Base-by-base conservation (phyloP, 2,888 invertebrate species). In the Taenaris catops region DNA sequence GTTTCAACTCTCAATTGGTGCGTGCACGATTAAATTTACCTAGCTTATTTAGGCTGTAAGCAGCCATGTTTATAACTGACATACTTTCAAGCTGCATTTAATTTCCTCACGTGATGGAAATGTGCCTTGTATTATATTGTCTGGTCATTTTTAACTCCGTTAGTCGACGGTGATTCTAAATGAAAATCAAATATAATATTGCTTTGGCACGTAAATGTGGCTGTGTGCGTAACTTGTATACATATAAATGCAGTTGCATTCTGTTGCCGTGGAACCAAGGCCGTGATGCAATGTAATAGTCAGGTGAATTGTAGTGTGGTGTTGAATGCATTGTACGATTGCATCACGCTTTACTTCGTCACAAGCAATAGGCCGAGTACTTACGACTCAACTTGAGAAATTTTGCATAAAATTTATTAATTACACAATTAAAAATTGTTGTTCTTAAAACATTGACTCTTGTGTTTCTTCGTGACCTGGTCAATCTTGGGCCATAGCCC, bases 251-350 rank as follows among this genome's bases (percentile, higher is more conserved):
- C 63, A 56, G 52, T 64, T 72, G 78, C 78, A 75, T 63, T 68
- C 63, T 60, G 70, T 69, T 70, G 65, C 80, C 66, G 69, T 65
- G 72, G 59, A 58, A 56, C 72, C 79, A 80, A 81, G 81, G 81
- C 67, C 76, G 63, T 74, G 75, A 73, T 76, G 80, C 72, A 80
- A 76, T 72, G 31, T 31, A 23, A 61, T 57, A 60, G 63, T 62
- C 63, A 66, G 61, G 68, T 71, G 65, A 63, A 64, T 63, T 66
- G 66, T 62, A 63, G 58, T 58, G 60, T 59, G 49, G 55, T 51
- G 55, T 64, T 60, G 62, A 63, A 64, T 75, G 66, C 70, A 72
- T 63, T 61, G 62, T 55, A 54, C 56, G 61, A 68, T 79, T 74
- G 60, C 69, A 55, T 74, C 63, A 66, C 51, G 48, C 48, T 33